Percentiles rank a stretch among this genome's conserved stretches.
Conservation (phyloP, 1,140 invertebrate genomes). For the Maniola jurtina region DNA sequence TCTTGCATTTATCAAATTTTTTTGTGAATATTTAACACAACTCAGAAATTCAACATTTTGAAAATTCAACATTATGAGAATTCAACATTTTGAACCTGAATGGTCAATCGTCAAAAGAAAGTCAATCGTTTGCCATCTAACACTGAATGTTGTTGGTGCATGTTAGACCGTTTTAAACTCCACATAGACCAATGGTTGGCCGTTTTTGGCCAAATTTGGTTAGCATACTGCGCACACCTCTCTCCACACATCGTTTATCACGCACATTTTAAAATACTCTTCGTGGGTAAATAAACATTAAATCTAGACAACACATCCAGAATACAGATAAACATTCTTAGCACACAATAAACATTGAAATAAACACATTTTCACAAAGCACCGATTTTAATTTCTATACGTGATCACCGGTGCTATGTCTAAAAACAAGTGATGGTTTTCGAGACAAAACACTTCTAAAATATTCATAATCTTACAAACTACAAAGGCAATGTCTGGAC, state of each 20-base stretch:
- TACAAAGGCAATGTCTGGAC: slow-evolving; percentile 55
- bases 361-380: slow-evolving; percentile 14
- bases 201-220: not conserved
- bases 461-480: slow-evolving; percentile 19
- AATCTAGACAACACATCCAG: not conserved
- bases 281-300: too few species aligned
- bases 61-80: too few species aligned
- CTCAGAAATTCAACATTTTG: too few species aligned
- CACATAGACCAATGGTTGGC: not conserved
- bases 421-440: not conserved
- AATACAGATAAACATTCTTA: not conserved
- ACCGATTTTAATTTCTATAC: slow-evolving; percentile 24
- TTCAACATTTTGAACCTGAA: too few species aligned
- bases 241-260: too few species aligned
- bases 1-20: too few species aligned
- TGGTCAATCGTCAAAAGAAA: too few species aligned
- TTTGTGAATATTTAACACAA: too few species aligned
- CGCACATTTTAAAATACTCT: too few species aligned
- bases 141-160: not conserved
- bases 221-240: too few species aligned
- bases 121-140: not conserved
- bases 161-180: not conserved
- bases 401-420: slow-evolving; percentile 21
- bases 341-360: not conserved
- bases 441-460: slow-evolving; percentile 6